phyloP scores from a whole-genome alignment of 2,888 invertebrate species.

The Agrotis puta region DNA sequence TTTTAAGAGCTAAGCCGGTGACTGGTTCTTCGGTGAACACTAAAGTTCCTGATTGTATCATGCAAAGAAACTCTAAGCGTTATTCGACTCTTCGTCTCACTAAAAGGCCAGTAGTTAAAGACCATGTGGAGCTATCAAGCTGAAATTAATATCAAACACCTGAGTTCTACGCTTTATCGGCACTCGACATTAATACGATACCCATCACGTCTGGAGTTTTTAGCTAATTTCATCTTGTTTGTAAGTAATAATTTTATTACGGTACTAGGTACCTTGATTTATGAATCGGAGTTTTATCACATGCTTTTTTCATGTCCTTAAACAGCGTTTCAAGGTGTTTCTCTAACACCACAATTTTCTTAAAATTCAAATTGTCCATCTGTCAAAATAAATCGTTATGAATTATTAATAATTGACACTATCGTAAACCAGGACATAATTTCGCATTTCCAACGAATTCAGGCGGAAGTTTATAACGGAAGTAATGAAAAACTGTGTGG shows the following conservation, averaged over 20 bases:
- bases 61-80: too few species aligned
- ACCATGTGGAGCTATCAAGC: too few species aligned
- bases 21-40: too few species aligned
- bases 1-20: too few species aligned
- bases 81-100: too few species aligned
- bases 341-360: slow-evolving; percentile 72
- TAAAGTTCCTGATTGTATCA: too few species aligned
- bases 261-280: slow-evolving; percentile 69
- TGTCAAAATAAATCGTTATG: slow-evolving; percentile 50
- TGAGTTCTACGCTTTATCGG: too few species aligned
- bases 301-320: slow-evolving; percentile 67
- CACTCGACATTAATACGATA: too few species aligned
- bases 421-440: background rate
- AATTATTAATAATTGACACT: too few species aligned
- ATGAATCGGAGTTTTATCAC: slow-evolving; percentile 68
- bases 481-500: slow-evolving; percentile 1
- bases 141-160: too few species aligned
- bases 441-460: background rate
- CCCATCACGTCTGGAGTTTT: background rate
- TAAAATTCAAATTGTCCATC: slow-evolving; percentile 78
- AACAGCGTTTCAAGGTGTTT: slow-evolving; percentile 73
- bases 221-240: background rate
- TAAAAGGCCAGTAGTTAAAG: too few species aligned
- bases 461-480: slow-evolving; percentile 1
- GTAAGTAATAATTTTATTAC: background rate